Base-by-base conservation (phyloP, 1,140 invertebrate genomes). In the Sesamia nonagrioides region DNA sequence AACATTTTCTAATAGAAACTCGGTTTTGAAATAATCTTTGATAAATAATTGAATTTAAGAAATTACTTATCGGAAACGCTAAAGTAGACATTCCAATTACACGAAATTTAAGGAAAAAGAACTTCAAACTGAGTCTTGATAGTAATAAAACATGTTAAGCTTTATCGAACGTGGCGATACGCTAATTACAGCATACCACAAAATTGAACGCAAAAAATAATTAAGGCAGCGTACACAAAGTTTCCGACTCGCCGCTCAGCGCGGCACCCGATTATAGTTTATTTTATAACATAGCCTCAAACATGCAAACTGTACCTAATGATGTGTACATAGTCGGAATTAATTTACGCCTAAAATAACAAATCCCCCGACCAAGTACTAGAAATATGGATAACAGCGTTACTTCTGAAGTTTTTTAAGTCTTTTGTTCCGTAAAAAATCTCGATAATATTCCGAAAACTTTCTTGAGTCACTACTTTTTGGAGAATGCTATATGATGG, bases 171-270 rank as follows among this genome's bases (percentile, higher is more conserved):
- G 8, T 15, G 17, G 37, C 17, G 54, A 68, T 48, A 76, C 35
- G 35, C 68, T 79, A 72, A 82, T 77, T 77, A 73, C 77, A 58
- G 50, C 40, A 79, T 77, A 27, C 27, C 63, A 35, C 35, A 58
- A 42, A 68, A 35, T 82, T 42, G 56, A 80, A 85, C 72, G 71
- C 68, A 73, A 77, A 82, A 81, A 81, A 81, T 81, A 82, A 83
- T 85, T 82, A 83, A 85, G 58, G 77, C 63, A 27, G 33, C 37
- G 27, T 40, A 80, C 82, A 82, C 80, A 84, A 84, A 82, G 76
- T 84, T 84, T 80, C 79, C 77, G 76, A 58, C 66, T 82, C 80
- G 60, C 40, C 35, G 71, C 76, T 37, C 58, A 69, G 52, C 79
- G 66, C 56, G 21, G 58, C 69, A 58, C 40, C 42, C 72, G 42